Evolutionary conservation across 2,113 vertebrate species (phyloP).

Genomic region (Ibidorhyncha struthersii): DNA sequence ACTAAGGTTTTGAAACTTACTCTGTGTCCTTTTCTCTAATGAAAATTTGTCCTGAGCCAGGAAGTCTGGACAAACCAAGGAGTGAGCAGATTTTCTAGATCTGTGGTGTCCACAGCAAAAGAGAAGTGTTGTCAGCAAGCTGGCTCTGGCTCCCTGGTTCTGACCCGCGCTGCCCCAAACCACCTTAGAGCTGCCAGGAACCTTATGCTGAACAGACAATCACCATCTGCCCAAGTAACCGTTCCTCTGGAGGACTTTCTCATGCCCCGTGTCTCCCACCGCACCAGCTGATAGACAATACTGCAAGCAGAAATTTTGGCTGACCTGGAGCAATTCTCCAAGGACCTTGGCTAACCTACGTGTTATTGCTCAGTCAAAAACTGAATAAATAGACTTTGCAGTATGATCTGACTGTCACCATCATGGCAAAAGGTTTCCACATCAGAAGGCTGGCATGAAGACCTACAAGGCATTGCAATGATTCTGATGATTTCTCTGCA

Average conservation of each 20-base stretch:
- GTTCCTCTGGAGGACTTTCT: background rate
- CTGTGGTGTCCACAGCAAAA: background rate
- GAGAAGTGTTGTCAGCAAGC: background rate
- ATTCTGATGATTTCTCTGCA: background rate
- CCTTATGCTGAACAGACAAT: background rate
- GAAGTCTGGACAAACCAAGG: background rate
- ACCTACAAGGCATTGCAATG: background rate
- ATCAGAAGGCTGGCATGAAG: background rate
- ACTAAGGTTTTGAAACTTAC: background rate
- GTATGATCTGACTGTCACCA: background rate
- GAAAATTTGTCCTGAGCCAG: background rate
- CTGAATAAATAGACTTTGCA: background rate
- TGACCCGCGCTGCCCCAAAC: background rate
- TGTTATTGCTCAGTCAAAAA: accelerated
- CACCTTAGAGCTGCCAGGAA: background rate
- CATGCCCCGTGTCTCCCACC: background rate
- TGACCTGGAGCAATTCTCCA: background rate
- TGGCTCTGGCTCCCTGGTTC: background rate
- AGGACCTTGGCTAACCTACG: background rate
- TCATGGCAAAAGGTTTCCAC: background rate
- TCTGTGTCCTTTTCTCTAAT: background rate
- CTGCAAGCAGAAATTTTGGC: background rate
- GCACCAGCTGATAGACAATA: accelerated
- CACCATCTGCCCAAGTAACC: background rate
- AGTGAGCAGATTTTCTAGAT: background rate